Evolutionary conservation across 2,888 invertebrate genomes (phyloP).

Genomic region (Xanthia icteritia): DNA sequence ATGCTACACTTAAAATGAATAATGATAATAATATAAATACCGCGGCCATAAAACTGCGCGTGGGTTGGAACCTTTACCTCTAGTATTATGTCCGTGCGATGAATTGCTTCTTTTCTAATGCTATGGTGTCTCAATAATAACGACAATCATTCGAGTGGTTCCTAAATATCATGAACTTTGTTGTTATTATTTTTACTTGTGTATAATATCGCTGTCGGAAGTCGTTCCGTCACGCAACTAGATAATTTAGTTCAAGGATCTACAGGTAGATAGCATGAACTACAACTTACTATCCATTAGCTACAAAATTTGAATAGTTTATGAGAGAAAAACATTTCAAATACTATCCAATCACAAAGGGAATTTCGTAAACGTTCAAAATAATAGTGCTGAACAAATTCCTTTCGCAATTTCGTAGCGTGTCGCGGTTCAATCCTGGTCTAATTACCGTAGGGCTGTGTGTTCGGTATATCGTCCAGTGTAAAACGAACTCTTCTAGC

Average conservation of each 20-base stretch:
- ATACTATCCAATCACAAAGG: constrained; percentile 41
- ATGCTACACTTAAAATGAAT: constrained; percentile 80
- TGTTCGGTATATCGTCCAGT: constrained; percentile 52
- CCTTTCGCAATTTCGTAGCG: constrained; percentile 57
- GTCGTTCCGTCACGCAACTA: constrained; percentile 46
- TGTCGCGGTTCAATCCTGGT: constrained; percentile 62
- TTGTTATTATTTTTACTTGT: constrained; percentile 36
- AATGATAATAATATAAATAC: constrained; percentile 76
- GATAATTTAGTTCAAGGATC: constrained; percentile 52
- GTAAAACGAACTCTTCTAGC: constrained; percentile 55
- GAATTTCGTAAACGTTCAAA: constrained; percentile 57
- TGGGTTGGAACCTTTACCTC: constrained; percentile 66
- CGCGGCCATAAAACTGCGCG: constrained; percentile 71
- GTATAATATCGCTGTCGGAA: constrained; percentile 31
- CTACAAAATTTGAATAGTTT: constrained; percentile 29
- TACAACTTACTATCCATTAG: constrained; percentile 21
- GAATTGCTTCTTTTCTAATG: constrained; percentile 67
- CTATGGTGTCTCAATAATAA: constrained; percentile 61
- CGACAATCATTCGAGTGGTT: constrained; percentile 56
- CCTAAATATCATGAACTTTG: constrained; percentile 41
- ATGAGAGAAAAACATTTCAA: constrained; percentile 22
- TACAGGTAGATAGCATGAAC: constrained; percentile 20
- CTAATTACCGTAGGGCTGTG: constrained; percentile 62
- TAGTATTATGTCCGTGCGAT: constrained; percentile 42
- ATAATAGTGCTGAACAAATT: constrained; percentile 60